Conservation (phyloP, 1,140 invertebrate genomes). For the Liolophura sinensis region DNA sequence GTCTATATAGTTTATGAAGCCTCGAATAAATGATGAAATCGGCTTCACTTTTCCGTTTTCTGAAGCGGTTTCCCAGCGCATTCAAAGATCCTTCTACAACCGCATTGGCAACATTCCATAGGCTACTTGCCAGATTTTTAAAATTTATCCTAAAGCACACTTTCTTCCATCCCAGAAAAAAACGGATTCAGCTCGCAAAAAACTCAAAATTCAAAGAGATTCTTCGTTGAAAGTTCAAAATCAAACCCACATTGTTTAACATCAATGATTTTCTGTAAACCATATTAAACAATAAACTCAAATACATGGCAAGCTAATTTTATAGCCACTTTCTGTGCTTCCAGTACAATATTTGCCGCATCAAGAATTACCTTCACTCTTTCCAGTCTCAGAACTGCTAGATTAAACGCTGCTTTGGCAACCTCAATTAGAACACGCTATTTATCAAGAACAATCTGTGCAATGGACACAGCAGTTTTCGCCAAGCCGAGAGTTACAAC, state of each 20-base stretch:
- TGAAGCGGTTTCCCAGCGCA: conserved; percentile 1
- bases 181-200: conserved; percentile 22
- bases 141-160: conserved; percentile 16
- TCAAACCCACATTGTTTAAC: conserved; percentile 23
- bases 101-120: conserved; percentile 13
- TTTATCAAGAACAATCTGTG: conserved; percentile 23
- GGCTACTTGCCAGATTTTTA: conserved; percentile 14
- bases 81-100: conserved; percentile 7
- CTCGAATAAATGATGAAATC: too few relatives aligned
- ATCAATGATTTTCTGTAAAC: conserved; percentile 16
- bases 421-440: conserved; percentile 16
- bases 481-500: conserved; percentile 16
- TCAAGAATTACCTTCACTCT: conserved; percentile 11
- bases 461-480: conserved; percentile 7
- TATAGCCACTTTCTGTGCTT: conserved; percentile 16
- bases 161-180: conserved; percentile 12
- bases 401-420: conserved; percentile 3
- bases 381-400: conserved; percentile 13
- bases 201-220: conserved; percentile 12
- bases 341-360: conserved; percentile 15
- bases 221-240: conserved; percentile 11
- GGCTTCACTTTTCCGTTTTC: conserved; percentile 8
- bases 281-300: conserved; percentile 11
- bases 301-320: conserved; percentile 12
- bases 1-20: too few relatives aligned